Evolutionary conservation across 2,888 invertebrate genomes (phyloP), one percentile per base, ranked within the genome.

Genomic region (Patella depressa): DNA sequence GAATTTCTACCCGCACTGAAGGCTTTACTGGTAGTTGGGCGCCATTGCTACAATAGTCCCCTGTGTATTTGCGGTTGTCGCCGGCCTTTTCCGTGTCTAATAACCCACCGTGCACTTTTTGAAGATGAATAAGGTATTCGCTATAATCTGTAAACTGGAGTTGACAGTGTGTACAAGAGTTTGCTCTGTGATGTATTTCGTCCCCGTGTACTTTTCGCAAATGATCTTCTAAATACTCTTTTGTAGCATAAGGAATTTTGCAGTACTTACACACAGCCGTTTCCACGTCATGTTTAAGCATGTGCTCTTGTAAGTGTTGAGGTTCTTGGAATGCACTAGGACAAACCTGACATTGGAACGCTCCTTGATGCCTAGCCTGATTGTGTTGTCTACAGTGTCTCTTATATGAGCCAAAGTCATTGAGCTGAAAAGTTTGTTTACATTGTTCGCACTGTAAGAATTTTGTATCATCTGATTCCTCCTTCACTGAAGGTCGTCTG

Each of bases 321-420:
- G 84, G 81, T 65, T 87, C 87, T 12, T 83, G 75, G 59, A 85
- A 84, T 53, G 83, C 82, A n/a, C 81, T 76, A 72, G 83, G 83
- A 77, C 86, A 85, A 17, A 85, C 85, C n/a, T 84, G 73, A 73
- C 86, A 86, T 12, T 83, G 78, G 74, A 85, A 87, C 45, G 85
- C 84, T 19, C 85, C 85, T 45, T 72, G 79, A n/a, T 81, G 74
- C 71, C 82, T 78, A 14, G 83, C 78, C 55, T 85, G 84, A 9
- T 85, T 84, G 79, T 89, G 89, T 75, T 88, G 87, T 9, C 88
- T 81, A 74, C 88, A 88, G 74, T 89, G 89, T 19, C 88, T 84
- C 78, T 89, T 89, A 79, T 88, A 89, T 9, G 87, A 86, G n/a
- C 89, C 89, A 82, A 89, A 89, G 75, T 89, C 89, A 77, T 89